A percentile compares a stretch with the other conserved stretches of the same genome.
These are phyloP conservation scores for Crypturellus undulatus DNA, from an alignment of 2,113 vertebrate species.

Conservation along the genomic window DNA sequence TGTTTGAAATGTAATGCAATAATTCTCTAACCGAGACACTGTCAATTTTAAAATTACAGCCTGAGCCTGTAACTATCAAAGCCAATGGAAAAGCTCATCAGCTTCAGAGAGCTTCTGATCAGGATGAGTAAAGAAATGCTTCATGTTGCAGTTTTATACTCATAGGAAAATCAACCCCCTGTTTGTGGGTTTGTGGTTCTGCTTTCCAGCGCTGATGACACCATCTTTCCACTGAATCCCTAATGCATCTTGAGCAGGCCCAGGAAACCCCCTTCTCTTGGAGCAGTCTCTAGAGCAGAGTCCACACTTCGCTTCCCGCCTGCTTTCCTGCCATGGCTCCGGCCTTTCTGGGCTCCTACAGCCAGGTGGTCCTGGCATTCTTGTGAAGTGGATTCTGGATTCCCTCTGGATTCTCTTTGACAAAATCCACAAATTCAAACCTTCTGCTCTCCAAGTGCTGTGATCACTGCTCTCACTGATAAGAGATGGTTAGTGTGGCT, in stretches of 20 bases:
- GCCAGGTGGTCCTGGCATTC: neutral
- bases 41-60: constrained; percentile 2
- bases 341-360: neutral
- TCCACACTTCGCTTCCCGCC: neutral
- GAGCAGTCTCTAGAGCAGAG: neutral
- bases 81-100: neutral
- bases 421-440: neutral
- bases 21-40: neutral
- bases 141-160: neutral
- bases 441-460: neutral
- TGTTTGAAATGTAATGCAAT: constrained; percentile 9
- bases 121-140: neutral
- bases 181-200: neutral
- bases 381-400: neutral
- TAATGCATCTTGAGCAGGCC: fast-evolving
- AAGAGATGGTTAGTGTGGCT: neutral
- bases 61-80: neutral
- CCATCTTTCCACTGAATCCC: neutral
- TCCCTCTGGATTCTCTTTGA: neutral
- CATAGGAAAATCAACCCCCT: neutral
- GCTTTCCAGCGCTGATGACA: neutral
- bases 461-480: neutral
- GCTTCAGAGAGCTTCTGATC: neutral
- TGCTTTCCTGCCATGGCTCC: neutral
- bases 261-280: neutral